phyloP scores from a whole-genome alignment of 1,140 invertebrate species.

The Rhyzopertha dominica region DNA sequence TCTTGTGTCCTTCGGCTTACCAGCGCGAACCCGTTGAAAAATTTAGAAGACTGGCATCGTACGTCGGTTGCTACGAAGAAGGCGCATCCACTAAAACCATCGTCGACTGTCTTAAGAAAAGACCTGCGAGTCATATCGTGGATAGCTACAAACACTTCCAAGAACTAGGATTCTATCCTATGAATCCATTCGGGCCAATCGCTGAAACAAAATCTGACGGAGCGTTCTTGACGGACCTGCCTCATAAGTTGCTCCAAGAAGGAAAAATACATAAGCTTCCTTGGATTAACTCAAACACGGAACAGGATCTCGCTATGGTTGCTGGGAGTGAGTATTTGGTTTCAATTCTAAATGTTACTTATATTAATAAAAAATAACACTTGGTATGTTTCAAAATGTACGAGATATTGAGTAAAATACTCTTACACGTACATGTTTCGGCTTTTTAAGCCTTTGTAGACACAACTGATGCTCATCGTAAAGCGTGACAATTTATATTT shows the following conservation, averaged over 20 bases:
- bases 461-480: too few relatives aligned
- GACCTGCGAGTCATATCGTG: slow-evolving; percentile 10
- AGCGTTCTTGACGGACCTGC: slow-evolving; percentile 51
- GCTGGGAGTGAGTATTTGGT: too few relatives aligned
- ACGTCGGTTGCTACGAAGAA: slow-evolving; percentile 63
- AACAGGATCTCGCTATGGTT: too few relatives aligned
- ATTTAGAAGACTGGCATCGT: slow-evolving; percentile 57
- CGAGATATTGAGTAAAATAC: too few relatives aligned
- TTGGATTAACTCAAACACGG: slow-evolving; percentile 33
- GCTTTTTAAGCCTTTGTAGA: too few relatives aligned
- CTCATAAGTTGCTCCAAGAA: slow-evolving; percentile 46
- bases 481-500: too few relatives aligned
- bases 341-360: too few relatives aligned
- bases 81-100: slow-evolving; percentile 54
- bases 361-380: too few relatives aligned
- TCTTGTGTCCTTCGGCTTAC: slow-evolving; percentile 65
- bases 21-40: slow-evolving; percentile 61
- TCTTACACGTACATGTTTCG: too few relatives aligned
- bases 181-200: slow-evolving; percentile 34
- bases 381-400: too few relatives aligned
- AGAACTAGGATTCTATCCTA: slow-evolving; percentile 31
- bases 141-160: not conserved
- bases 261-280: slow-evolving; percentile 41
- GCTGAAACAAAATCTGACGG: slow-evolving; percentile 37
- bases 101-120: slow-evolving; percentile 60